These are phyloP conservation scores for Drosophila tripunctata DNA, from an alignment of 2,888 invertebrate species.

Conservation along the genomic window DNA sequence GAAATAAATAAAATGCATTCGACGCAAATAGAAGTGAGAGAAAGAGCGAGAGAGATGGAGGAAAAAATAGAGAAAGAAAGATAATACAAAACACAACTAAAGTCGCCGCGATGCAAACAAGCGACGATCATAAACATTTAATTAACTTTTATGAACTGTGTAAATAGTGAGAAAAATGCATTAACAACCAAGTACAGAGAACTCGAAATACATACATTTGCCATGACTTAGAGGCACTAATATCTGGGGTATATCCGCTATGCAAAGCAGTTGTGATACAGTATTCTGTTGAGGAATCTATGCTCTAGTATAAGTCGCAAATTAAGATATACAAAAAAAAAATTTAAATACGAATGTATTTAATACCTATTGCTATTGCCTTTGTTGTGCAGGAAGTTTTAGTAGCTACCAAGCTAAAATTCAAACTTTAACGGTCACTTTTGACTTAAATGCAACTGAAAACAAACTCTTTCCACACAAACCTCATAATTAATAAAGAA, in stretches of 20 bases:
- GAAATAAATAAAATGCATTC: conserved; percentile 64
- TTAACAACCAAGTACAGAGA: conserved; percentile 30
- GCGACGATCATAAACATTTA: conserved; percentile 72
- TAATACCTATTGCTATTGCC: too few species aligned
- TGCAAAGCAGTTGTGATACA: background rate
- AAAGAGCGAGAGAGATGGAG: too few species aligned
- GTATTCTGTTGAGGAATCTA: too few species aligned
- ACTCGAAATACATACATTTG: conserved; percentile 10
- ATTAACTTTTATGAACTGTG: conserved; percentile 75
- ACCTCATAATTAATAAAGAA: too few species aligned
- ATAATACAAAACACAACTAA: background rate
- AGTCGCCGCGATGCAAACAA: conserved; percentile 51
- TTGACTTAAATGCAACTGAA: too few species aligned
- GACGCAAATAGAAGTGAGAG: conserved; percentile 22
- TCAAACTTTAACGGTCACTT: too few species aligned
- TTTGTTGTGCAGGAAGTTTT: too few species aligned
- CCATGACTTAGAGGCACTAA: conserved; percentile 4
- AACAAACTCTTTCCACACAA: too few species aligned
- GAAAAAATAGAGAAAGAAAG: background rate
- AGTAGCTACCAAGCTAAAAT: too few species aligned
- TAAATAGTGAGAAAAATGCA: conserved; percentile 59
- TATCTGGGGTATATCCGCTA: background rate
- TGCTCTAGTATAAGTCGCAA: too few species aligned
- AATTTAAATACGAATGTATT: too few species aligned
- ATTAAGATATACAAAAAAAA: background rate